Evolutionary conservation across 1,140 invertebrate species (phyloP), one percentile per base, ranked within the genome.

Genomic region (Octopus bimaculoides): DNA sequence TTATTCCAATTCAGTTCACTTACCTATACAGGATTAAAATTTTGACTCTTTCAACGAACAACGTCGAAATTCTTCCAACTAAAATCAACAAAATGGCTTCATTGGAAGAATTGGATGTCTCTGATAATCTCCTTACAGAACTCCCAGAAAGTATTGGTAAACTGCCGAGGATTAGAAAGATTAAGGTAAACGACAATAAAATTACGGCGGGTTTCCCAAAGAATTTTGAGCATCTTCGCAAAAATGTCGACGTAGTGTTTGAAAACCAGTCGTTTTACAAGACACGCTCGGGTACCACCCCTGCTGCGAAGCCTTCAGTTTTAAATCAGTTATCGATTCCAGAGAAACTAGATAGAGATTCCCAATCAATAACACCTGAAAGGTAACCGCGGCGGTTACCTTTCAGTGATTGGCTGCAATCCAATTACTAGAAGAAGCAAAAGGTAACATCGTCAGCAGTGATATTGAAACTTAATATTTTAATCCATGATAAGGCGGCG

Each of bases 91-190:
- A 84, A 61, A 73, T 66, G 10, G 56, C 75, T 53, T 83, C 83
- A n/a, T 80, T 89, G 41, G 86, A 89, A 78, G 54, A 82, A 61
- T 69, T 89, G 2, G 86, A 89, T 78, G 79, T 89, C 12, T 87
- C 87, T 5, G 87, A 87, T 78, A 89, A 89, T 81, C 79, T 88
- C 54, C 84, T 89, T 17, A 85, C 87, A 78, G 56, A 78, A n/a
- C 83, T 89, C 12, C 89, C 89, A 55, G 87, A 88, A 77, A 86
- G 81, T 52, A 87, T 89, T 26, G 88, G 88, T 78, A 87, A 88
- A 78, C 81, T 89, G 73, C 83, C 85, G 26, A 81, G 83, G 53
- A 56, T 89, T 56, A 83, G 83, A 69, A 83, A 87, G 41, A 77
- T 89, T 5, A 83, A 89, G 80, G 84, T 89, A 14, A 85, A 86